Percentiles rank a stretch among this genome's conserved stretches.
phyloP scores from a whole-genome alignment of 2,797 vertebrate genomes.

The Anguilla anguilla region DNA sequence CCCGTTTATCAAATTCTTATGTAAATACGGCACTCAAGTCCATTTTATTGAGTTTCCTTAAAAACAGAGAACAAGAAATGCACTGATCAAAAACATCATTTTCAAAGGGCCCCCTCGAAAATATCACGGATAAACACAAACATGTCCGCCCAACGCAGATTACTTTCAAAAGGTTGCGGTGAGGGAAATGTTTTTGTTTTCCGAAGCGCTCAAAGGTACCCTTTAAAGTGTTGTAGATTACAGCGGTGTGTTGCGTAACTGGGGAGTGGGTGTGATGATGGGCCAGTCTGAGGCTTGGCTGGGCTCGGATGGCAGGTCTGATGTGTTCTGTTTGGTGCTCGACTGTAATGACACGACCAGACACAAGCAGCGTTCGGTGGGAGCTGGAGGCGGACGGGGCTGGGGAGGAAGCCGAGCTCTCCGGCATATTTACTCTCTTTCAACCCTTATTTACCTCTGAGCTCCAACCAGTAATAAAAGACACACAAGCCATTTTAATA shows the following conservation, averaged over 20 bases:
- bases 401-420: background rate
- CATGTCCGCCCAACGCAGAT: background rate
- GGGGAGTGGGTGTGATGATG: slow-evolving; percentile 15
- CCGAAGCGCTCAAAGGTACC: background rate
- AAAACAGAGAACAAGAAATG: background rate
- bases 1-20: background rate
- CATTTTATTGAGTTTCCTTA: background rate
- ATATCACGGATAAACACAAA: background rate
- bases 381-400: background rate
- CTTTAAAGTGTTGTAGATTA: slow-evolving; percentile 2
- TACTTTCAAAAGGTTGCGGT: background rate
- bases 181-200: slow-evolving; percentile 1
- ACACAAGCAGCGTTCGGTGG: background rate
- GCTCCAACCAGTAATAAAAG: slow-evolving; percentile 20
- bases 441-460: slow-evolving; percentile 9
- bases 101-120: background rate
- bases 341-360: slow-evolving; percentile 4
- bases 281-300: background rate
- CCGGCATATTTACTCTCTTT: background rate
- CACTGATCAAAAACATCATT: background rate
- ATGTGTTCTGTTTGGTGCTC: background rate
- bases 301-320: background rate
- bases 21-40: background rate
- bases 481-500: slow-evolving; percentile 20
- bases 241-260: background rate